A percentile compares a stretch with the other conserved stretches of the same genome.
Evolutionary conservation across 35 echinoderm and acorn worm species (phyloP).

Genomic region (Stichopus chloronotus): DNA sequence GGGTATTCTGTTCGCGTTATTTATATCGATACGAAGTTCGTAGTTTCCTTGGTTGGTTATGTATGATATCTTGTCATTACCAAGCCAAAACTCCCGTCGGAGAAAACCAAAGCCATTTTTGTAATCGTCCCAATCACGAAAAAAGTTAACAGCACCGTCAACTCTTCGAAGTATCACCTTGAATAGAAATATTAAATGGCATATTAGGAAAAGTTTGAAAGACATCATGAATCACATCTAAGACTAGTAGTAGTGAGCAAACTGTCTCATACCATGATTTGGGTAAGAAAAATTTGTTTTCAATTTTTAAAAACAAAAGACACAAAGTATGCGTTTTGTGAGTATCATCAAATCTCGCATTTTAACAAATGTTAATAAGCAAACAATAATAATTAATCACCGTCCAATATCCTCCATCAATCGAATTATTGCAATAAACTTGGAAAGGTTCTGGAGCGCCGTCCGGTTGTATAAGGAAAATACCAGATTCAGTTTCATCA

Average conservation of each 20-base stretch:
- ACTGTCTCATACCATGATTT: neutral
- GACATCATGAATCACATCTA: too few relatives aligned
- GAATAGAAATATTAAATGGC: neutral
- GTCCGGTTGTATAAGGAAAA: neutral
- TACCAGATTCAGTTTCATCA: neutral
- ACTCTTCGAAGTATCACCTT: neutral
- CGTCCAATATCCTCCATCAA: neutral
- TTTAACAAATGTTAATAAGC: neutral
- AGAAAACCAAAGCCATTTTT: constrained; percentile 24
- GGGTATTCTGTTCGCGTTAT: neutral
- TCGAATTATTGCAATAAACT: neutral
- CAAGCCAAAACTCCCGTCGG: constrained; percentile 9
- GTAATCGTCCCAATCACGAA: constrained; percentile 16
- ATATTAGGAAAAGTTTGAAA: neutral
- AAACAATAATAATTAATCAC: neutral
- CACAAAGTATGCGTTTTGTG: neutral
- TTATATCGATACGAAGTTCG: neutral
- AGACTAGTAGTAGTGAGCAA: too few relatives aligned
- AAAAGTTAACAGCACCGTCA: constrained; percentile 37
- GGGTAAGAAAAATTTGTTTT: too few relatives aligned
- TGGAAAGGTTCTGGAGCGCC: neutral
- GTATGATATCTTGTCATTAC: constrained; percentile 25
- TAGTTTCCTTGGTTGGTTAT: constrained; percentile 15
- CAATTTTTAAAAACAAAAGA: neutral
- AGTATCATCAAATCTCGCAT: neutral